A percentile compares a stretch with the other conserved stretches of the same genome.
phyloP scores from a whole-genome alignment of 2,797 vertebrate species.

The Poecilia picta region DNA sequence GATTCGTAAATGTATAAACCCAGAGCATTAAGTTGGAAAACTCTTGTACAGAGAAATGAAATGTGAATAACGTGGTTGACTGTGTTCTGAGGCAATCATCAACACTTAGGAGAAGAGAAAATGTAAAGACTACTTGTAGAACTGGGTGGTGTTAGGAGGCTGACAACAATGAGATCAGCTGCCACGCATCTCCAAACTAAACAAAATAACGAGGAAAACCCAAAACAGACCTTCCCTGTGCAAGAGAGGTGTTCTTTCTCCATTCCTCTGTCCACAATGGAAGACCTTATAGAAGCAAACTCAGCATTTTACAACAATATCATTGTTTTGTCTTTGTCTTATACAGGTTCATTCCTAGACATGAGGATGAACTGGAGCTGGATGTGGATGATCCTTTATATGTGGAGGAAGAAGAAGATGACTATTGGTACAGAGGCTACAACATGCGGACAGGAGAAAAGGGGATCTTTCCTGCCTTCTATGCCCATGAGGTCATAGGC shows the following conservation, averaged over 20 bases:
- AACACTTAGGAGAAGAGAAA: constrained; percentile 25
- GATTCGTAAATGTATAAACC: neutral
- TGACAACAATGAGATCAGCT: constrained; percentile 38
- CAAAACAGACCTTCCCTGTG: neutral
- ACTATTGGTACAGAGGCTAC: constrained; percentile 97
- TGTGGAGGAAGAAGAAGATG: constrained; percentile 95
- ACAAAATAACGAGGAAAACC: neutral
- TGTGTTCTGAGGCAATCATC: constrained; percentile 19
- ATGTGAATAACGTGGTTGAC: neutral
- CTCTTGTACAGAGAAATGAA: neutral
- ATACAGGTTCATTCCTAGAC: constrained; percentile 94
- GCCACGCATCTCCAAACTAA: constrained; percentile 15
- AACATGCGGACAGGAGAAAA: constrained; percentile 97
- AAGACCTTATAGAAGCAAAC: neutral
- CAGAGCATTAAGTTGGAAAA: neutral
- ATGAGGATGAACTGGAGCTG: constrained; percentile 93
- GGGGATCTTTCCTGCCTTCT: constrained; percentile 97
- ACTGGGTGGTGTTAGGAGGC: constrained; percentile 16
- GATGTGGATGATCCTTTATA: constrained; percentile 95
- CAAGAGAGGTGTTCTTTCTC: neutral
- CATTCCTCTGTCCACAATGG: neutral
- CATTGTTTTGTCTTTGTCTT: constrained; percentile 24
- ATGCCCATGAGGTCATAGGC: constrained; percentile 91
- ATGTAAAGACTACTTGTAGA: constrained; percentile 41
- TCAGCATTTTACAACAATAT: neutral